These are phyloP conservation scores for Euschistus heros DNA, from an alignment of 1,140 invertebrate genomes.

Conservation along the genomic window DNA sequence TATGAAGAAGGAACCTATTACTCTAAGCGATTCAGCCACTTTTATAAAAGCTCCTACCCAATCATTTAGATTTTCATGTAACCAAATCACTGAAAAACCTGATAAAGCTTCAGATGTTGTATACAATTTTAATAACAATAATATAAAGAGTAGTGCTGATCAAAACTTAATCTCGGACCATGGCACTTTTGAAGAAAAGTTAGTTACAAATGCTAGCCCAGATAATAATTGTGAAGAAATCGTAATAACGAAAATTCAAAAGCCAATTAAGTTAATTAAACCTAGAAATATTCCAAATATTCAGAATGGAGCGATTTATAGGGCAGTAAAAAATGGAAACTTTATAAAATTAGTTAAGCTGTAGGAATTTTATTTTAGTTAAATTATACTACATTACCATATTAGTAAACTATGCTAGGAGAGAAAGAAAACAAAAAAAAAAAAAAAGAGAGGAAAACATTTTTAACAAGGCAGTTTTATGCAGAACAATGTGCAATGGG, in stretches of 20 bases:
- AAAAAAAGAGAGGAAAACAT: no score
- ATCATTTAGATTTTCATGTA: slow-evolving; percentile 5
- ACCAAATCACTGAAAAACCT: slow-evolving; percentile 3
- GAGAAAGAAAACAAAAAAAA: no score
- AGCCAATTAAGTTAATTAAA: slow-evolving; percentile 1
- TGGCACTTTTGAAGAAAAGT: no score
- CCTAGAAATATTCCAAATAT: background rate
- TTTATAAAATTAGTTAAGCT: slow-evolving; percentile 11
- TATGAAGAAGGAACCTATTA: background rate
- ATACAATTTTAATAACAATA: no score
- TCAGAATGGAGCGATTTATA: background rate
- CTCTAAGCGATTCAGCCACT: background rate
- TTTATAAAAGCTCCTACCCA: slow-evolving; percentile 14
- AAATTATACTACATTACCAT: no score
- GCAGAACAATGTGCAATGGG: no score
- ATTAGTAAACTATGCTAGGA: no score
- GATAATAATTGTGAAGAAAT: background rate
- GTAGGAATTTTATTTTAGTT: background rate
- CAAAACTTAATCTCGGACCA: no score
- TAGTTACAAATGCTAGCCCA: no score
- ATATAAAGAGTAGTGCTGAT: no score
- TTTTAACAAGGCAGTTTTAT: no score
- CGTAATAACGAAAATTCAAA: background rate
- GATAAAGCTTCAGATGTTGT: background rate
- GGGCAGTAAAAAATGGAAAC: slow-evolving; percentile 6